Conservation (phyloP, 92 coral and sea anemone genomes). For the Porites lobata region DNA sequence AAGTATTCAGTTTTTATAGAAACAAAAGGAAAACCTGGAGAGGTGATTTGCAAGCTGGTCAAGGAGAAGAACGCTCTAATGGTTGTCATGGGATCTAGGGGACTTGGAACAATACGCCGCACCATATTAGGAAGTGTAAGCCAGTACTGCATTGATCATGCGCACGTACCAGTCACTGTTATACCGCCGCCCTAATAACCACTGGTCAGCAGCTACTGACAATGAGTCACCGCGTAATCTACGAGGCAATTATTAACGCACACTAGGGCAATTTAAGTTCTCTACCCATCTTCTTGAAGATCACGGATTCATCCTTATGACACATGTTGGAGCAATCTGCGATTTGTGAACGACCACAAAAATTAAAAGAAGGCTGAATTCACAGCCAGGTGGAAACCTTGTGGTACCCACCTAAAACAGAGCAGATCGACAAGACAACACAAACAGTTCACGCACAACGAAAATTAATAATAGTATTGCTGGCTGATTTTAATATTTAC, state of each 20-base stretch:
- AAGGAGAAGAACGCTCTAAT: constrained; percentile 69
- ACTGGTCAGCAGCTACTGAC: background rate
- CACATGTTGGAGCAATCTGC: too few species aligned
- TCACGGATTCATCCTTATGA: too few species aligned
- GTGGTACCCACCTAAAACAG: background rate
- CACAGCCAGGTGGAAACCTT: too few species aligned
- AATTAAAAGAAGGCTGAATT: too few species aligned
- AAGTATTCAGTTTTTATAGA: constrained; percentile 69
- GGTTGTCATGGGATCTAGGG: constrained; percentile 81
- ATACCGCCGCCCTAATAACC: constrained; percentile 48
- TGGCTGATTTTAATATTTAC: background rate
- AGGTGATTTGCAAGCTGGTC: constrained; percentile 75
- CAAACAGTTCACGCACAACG: background rate
- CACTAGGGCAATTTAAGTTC: too few species aligned
- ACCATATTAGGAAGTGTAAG: constrained; percentile 88
- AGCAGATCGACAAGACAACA: background rate
- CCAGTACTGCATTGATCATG: constrained; percentile 77
- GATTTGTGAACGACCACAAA: too few species aligned
- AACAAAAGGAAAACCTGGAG: constrained; percentile 76
- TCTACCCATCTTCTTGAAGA: too few species aligned
- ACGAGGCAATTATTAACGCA: too few species aligned
- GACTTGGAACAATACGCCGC: constrained; percentile 83
- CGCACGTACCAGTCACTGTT: constrained; percentile 74
- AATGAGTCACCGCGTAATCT: background rate
- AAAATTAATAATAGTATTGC: background rate